These are phyloP conservation scores for Myotis yumanensis DNA, from an alignment of 2,113 vertebrate genomes.

Conservation along the genomic window DNA sequence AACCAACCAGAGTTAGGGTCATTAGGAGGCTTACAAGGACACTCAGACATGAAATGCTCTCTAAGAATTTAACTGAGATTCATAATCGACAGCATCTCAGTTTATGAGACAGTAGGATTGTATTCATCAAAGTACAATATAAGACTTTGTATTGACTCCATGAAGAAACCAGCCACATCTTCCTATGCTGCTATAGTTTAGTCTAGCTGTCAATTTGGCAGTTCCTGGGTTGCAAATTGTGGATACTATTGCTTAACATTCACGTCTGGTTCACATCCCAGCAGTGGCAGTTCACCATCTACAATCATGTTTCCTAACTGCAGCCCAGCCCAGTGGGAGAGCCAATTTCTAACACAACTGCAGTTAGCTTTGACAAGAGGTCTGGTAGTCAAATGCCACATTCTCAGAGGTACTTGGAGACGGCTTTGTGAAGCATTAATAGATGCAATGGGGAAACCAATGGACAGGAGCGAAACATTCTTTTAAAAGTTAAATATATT, in stretches of 20 bases:
- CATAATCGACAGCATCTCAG: slow-evolving; percentile 36
- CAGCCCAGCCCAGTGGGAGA: slow-evolving; percentile 35
- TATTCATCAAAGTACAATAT: slow-evolving; percentile 11
- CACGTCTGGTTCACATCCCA: slow-evolving; percentile 54
- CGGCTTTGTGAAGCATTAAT: slow-evolving; percentile 21
- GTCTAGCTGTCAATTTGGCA: slow-evolving; percentile 55
- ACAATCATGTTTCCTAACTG: slow-evolving; percentile 47
- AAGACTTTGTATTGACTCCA: slow-evolving; percentile 33
- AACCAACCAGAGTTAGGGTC: not conserved
- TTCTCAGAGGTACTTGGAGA: not conserved
- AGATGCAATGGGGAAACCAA: not conserved
- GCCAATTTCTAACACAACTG: slow-evolving; percentile 38
- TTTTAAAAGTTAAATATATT: not conserved
- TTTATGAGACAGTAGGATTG: slow-evolving; percentile 31
- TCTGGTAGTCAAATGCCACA: slow-evolving; percentile 36
- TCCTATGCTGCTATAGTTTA: not conserved
- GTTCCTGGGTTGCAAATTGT: slow-evolving; percentile 42
- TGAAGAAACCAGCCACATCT: not conserved
- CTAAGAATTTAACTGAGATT: slow-evolving; percentile 41
- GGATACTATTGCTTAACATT: slow-evolving; percentile 55
- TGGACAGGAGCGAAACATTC: not conserved
- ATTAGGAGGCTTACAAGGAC: not conserved
- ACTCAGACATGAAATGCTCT: slow-evolving; percentile 28
- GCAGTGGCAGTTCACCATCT: slow-evolving; percentile 40
- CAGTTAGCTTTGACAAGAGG: slow-evolving; percentile 8